A percentile compares a stretch with the other conserved stretches of the same genome.
phyloP scores from a whole-genome alignment of 1,140 invertebrate genomes.

The Hycleus phaleratus region DNA sequence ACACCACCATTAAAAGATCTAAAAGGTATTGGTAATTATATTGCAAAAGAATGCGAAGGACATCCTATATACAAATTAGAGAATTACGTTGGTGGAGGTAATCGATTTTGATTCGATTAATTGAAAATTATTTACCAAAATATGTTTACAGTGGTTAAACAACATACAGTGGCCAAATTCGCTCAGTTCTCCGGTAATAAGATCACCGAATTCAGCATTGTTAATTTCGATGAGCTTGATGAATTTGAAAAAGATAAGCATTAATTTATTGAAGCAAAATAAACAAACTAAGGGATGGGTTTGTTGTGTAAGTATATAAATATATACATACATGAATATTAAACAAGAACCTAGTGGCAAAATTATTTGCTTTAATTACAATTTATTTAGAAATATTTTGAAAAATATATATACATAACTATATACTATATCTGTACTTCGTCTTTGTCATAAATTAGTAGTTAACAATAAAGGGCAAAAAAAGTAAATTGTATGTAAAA shows the following conservation, averaged over 20 bases:
- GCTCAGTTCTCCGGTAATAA: slow-evolving; percentile 68
- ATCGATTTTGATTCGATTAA: slow-evolving; percentile 3
- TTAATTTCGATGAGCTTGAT: slow-evolving; percentile 55
- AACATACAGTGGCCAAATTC: slow-evolving; percentile 48
- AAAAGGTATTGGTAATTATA: slow-evolving; percentile 57
- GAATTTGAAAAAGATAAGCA: slow-evolving; percentile 30
- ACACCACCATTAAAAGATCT: slow-evolving; percentile 62
- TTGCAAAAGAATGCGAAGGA: slow-evolving; percentile 60
- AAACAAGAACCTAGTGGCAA: too few relatives aligned
- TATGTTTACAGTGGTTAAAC: slow-evolving; percentile 59
- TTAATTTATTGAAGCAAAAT: not conserved
- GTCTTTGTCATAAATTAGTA: too few relatives aligned
- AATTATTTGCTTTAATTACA: too few relatives aligned
- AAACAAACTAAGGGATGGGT: too few relatives aligned
- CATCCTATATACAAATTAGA: slow-evolving; percentile 69
- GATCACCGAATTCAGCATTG: slow-evolving; percentile 63
- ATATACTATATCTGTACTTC: too few relatives aligned
- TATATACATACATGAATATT: too few relatives aligned
- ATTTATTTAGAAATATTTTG: too few relatives aligned
- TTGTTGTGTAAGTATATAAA: too few relatives aligned
- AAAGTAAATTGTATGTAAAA: too few relatives aligned
- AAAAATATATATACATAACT: too few relatives aligned
- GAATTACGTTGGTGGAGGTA: slow-evolving; percentile 50
- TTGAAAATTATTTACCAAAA: too few relatives aligned
- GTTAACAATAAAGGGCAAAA: too few relatives aligned